A percentile compares a stretch with the other conserved stretches of the same genome.
Evolutionary conservation across 2,113 vertebrate species (phyloP).

Genomic region (Carollia perspicillata): DNA sequence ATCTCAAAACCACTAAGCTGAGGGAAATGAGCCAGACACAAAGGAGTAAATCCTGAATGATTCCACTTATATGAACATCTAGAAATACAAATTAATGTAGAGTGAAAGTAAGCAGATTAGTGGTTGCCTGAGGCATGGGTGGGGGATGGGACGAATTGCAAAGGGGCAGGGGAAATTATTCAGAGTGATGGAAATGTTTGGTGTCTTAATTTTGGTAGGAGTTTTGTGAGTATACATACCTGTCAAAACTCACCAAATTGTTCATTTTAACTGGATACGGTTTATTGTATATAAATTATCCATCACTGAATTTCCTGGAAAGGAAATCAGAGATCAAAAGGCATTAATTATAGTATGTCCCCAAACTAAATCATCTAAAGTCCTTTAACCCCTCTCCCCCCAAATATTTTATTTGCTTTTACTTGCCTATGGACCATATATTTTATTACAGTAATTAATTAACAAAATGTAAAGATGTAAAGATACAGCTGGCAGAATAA

Average conservation of each 20-base stretch:
- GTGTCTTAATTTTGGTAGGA: neutral
- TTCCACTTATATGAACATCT: neutral
- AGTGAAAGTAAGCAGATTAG: neutral
- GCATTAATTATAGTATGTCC: neutral
- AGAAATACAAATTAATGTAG: neutral
- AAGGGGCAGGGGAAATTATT: neutral
- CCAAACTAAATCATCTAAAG: neutral
- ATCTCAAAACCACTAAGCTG: neutral
- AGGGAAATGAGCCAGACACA: neutral
- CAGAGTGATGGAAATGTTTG: neutral
- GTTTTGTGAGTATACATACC: neutral
- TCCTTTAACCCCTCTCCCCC: neutral
- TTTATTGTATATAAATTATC: neutral
- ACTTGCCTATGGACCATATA: neutral
- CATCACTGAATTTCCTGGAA: neutral
- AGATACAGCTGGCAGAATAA: neutral
- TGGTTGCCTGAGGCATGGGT: neutral
- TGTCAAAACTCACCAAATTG: neutral
- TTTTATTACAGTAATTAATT: neutral
- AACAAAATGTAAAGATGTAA: neutral
- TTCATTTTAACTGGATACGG: neutral
- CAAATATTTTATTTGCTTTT: neutral
- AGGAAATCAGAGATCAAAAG: neutral
- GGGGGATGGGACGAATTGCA: neutral
- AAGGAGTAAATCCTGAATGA: neutral